Conservation (phyloP, 2,888 invertebrate genomes). For the Yponomeuta sedellus region DNA sequence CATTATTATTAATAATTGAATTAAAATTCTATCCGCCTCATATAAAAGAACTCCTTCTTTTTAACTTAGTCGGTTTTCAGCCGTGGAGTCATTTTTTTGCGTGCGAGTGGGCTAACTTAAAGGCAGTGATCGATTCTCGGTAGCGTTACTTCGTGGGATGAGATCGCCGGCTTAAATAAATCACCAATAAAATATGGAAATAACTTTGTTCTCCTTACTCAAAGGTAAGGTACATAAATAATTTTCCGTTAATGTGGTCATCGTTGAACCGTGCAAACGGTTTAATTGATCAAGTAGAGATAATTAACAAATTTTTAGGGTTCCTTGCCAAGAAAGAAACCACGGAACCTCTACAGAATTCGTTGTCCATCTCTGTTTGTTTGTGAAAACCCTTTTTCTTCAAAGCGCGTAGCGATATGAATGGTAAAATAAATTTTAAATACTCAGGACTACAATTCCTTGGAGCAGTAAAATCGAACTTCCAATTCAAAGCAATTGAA, state of each 20-base stretch:
- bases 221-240: neutral
- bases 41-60: neutral
- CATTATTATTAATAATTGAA: no score
- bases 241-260: neutral
- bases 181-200: slow-evolving; percentile 24
- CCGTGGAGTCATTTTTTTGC: slow-evolving; percentile 36
- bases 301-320: neutral
- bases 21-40: neutral
- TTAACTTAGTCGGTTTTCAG: slow-evolving; percentile 30
- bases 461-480: no score
- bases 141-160: slow-evolving; percentile 30
- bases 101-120: slow-evolving; percentile 29
- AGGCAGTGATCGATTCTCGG: slow-evolving; percentile 41
- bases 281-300: neutral
- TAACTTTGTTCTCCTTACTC: neutral
- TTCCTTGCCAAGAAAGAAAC: no score
- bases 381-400: no score
- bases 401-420: no score
- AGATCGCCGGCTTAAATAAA: slow-evolving; percentile 31
- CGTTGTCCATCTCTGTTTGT: no score
- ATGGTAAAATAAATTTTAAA: no score
- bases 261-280: neutral
- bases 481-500: no score
- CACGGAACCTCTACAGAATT: no score
- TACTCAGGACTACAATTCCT: no score